phyloP scores from a whole-genome alignment of 2,888 invertebrate genomes.

The Drosophila anomelani region DNA sequence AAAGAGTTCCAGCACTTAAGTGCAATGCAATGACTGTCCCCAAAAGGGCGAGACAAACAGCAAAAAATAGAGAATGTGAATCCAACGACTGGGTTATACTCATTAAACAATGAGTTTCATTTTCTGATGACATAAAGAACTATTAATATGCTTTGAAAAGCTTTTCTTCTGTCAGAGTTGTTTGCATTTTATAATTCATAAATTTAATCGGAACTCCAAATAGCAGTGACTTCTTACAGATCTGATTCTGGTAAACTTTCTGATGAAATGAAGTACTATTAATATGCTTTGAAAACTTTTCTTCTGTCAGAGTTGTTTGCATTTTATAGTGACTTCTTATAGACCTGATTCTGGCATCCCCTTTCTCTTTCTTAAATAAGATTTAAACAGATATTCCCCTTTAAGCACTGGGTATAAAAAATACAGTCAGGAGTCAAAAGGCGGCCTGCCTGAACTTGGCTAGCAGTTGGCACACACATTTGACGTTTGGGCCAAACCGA shows the following conservation, averaged over 20 bases:
- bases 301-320: too few species aligned
- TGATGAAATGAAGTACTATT: too few species aligned
- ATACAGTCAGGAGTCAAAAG: not conserved
- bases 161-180: not conserved
- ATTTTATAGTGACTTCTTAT: too few species aligned
- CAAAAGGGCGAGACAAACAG: slow-evolving; percentile 25
- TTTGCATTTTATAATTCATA: not conserved
- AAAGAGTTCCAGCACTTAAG: slow-evolving; percentile 17
- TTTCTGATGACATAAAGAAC: not conserved
- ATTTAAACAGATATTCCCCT: not conserved
- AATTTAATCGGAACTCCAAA: not conserved
- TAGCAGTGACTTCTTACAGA: not conserved
- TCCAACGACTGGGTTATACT: not conserved
- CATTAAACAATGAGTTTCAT: not conserved
- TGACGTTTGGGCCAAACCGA: slow-evolving; percentile 57
- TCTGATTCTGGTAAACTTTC: too few species aligned
- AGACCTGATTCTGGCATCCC: not conserved
- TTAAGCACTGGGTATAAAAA: not conserved
- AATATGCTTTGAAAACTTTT: too few species aligned
- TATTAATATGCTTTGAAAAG: not conserved
- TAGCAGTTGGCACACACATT: slow-evolving; percentile 55
- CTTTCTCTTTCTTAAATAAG: not conserved
- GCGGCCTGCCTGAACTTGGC: slow-evolving; percentile 16
- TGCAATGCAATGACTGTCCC: slow-evolving; percentile 5
- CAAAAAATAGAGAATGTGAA: not conserved